Conservation (phyloP, 2,113 vertebrate species). For the Xenus cinereus region DNA sequence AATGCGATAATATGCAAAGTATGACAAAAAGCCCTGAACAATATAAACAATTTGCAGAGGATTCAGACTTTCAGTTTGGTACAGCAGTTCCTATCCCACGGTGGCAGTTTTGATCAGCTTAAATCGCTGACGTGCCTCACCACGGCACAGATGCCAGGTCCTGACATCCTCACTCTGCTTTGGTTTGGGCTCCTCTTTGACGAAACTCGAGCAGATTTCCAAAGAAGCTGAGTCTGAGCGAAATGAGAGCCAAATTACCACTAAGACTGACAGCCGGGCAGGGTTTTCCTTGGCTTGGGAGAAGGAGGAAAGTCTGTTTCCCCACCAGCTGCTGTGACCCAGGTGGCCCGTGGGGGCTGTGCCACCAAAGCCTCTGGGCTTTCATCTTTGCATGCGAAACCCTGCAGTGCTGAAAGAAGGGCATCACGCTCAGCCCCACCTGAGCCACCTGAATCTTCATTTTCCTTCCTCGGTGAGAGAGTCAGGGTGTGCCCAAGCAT, state of each 20-base stretch:
- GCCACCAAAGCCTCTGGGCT: background rate
- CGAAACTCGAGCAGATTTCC: background rate
- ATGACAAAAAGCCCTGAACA: constrained; percentile 17
- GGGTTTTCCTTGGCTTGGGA: background rate
- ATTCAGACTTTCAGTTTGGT: background rate
- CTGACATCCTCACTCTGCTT: background rate
- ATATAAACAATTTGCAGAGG: background rate
- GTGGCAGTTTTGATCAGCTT: background rate
- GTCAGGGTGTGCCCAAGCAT: background rate
- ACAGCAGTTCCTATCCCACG: background rate
- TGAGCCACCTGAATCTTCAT: background rate
- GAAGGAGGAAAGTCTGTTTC: background rate
- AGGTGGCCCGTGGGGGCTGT: background rate
- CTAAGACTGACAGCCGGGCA: accelerated
- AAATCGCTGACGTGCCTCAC: accelerated
- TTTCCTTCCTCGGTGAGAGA: background rate
- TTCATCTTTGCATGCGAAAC: background rate
- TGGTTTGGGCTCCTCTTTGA: background rate
- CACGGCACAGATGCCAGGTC: background rate
- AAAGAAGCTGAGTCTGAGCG: background rate
- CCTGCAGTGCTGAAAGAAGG: background rate
- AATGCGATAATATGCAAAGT: constrained; percentile 6
- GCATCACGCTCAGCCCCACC: background rate
- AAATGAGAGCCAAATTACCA: background rate
- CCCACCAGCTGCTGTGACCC: background rate